These are phyloP conservation scores for Hyla sarda DNA, from an alignment of 2,113 vertebrate species.

Conservation along the genomic window DNA sequence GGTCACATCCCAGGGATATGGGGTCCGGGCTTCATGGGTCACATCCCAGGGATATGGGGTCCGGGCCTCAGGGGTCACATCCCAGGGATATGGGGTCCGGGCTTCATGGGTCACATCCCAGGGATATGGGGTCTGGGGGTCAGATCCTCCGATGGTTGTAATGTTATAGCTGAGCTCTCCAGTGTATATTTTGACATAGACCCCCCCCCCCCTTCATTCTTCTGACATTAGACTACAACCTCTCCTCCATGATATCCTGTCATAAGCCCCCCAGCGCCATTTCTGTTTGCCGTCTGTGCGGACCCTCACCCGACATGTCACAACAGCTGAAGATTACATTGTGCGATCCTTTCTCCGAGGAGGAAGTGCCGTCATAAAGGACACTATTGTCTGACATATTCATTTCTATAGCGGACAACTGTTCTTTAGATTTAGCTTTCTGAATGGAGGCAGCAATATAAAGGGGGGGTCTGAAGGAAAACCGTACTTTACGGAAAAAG, in stretches of 20 bases:
- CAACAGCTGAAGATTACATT: conserved; percentile 67
- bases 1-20: no score
- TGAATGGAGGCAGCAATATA: conserved; percentile 46
- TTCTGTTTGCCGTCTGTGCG: neutral
- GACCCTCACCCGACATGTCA: conserved; percentile 61
- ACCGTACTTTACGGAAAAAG: neutral
- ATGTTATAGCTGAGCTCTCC: no score
- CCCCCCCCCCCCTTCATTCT: neutral
- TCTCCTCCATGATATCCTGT: neutral
- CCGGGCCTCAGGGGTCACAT: no score
- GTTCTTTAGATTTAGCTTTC: conserved; percentile 68
- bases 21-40: no score
- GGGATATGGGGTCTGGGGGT: no score
- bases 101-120: no score
- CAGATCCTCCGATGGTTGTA: no score
- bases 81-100: no score
- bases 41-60: no score
- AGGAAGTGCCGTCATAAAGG: conserved; percentile 69
- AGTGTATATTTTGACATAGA: no score
- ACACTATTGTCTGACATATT: conserved; percentile 64
- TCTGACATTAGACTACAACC: neutral
- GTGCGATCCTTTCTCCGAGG: conserved; percentile 62
- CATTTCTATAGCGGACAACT: conserved; percentile 69
- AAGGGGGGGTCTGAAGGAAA: neutral
- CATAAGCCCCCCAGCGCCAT: conserved; percentile 28